phyloP scores from a whole-genome alignment of 2,888 invertebrate genomes.

The Drosophila atroscutellata region DNA sequence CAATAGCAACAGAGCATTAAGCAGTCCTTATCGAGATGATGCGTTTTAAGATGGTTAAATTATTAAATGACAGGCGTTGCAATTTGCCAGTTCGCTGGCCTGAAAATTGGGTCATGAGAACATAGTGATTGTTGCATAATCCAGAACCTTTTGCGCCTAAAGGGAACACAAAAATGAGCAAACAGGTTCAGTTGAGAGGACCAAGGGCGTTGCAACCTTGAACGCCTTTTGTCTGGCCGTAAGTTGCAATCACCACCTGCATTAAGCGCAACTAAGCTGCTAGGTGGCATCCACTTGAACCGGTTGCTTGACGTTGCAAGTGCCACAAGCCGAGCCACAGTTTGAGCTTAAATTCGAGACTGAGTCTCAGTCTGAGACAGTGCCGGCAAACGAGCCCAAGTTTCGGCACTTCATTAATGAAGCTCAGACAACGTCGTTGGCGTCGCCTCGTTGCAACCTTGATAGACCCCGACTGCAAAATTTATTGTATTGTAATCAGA shows the following conservation, averaged over 20 bases:
- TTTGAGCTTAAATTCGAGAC: background rate
- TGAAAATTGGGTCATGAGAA: conserved; percentile 74
- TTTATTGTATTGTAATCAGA: conserved; percentile 66
- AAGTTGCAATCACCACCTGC: conserved; percentile 77
- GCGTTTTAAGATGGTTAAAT: conserved; percentile 21
- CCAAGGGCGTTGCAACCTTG: conserved; percentile 74
- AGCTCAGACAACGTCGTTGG: conserved; percentile 46
- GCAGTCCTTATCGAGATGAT: conserved; percentile 1
- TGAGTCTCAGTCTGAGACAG: background rate
- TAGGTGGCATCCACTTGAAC: conserved; percentile 65
- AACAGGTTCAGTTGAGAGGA: conserved; percentile 61
- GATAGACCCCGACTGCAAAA: conserved; percentile 57
- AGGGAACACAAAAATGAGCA: conserved; percentile 12
- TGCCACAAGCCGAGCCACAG: conserved; percentile 30
- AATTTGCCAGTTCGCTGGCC: conserved; percentile 11
- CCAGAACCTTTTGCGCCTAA: conserved; percentile 63
- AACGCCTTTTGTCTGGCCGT: conserved; percentile 41
- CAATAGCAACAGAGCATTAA: conserved; percentile 11
- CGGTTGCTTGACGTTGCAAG: conserved; percentile 61
- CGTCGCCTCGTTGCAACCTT: conserved; percentile 55
- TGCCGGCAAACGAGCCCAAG: conserved; percentile 66
- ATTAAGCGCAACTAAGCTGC: conserved; percentile 46
- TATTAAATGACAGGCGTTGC: conserved; percentile 11
- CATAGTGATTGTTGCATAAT: conserved; percentile 67
- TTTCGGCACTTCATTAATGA: conserved; percentile 81